Conservation (phyloP, 2,888 invertebrate species). For the Mesopsocus fuscifrons region DNA sequence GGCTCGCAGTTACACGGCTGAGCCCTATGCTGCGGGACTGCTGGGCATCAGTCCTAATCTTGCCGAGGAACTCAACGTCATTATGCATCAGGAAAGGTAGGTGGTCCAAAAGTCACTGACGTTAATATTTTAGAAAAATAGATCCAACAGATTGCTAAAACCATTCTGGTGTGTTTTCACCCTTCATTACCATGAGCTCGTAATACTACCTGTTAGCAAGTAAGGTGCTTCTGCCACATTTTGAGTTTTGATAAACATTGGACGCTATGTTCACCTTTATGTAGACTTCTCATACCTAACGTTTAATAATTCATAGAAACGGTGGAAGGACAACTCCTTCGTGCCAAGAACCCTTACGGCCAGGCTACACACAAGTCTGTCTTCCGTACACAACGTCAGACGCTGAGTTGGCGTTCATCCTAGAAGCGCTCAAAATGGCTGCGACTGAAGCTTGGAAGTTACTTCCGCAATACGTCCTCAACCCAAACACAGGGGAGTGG, state of each 20-base stretch:
- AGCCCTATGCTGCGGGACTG: slow-evolving; percentile 67
- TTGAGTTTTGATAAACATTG: no score
- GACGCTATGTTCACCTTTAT: no score
- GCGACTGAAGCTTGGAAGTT: slow-evolving; percentile 80
- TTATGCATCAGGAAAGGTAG: slow-evolving; percentile 41
- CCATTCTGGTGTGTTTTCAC: no score
- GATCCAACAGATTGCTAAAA: no score
- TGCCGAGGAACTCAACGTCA: slow-evolving; percentile 53
- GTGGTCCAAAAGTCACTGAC: slow-evolving; percentile 8
- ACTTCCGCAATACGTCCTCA: slow-evolving; percentile 70
- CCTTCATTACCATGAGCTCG: no score
- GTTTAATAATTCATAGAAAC: no score
- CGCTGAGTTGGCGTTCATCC: slow-evolving; percentile 55
- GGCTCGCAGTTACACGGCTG: slow-evolving; percentile 55
- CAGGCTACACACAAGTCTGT: slow-evolving; percentile 71
- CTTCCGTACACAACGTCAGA: slow-evolving; percentile 73
- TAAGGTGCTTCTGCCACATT: no score
- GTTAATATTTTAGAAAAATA: no score
- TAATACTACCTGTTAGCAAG: no score
- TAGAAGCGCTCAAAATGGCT: slow-evolving; percentile 71
- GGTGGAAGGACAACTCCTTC: no score
- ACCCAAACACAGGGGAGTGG: slow-evolving; percentile 80
- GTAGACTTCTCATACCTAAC: no score
- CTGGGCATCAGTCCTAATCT: slow-evolving; percentile 64
- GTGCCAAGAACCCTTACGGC: slow-evolving; percentile 49